Percentiles rank a stretch among this genome's conserved stretches.
These are phyloP conservation scores for Daboia siamensis DNA, from an alignment of 2,113 vertebrate species.

Conservation along the genomic window DNA sequence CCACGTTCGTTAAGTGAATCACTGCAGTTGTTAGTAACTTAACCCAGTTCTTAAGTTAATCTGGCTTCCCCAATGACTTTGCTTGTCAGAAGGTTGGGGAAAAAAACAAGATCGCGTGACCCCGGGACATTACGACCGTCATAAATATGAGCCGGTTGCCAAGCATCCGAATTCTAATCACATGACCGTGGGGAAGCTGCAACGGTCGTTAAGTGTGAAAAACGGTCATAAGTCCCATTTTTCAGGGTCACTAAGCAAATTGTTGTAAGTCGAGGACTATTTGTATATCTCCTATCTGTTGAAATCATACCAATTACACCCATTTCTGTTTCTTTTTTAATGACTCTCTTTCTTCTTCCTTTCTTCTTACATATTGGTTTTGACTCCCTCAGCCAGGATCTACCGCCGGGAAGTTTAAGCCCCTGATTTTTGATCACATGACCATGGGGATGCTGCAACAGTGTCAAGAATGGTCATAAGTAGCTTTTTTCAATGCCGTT, in stretches of 20 bases:
- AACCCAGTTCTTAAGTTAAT: not conserved
- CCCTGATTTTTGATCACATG: not conserved
- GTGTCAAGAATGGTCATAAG: not conserved
- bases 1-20: not conserved
- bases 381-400: not conserved
- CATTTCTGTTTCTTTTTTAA: not conserved
- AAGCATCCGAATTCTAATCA: not conserved
- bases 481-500: not conserved
- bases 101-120: not conserved
- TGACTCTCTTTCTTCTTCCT: not conserved
- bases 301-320: not conserved
- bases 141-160: not conserved
- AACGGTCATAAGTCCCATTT: too few species aligned
- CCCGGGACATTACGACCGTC: not conserved
- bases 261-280: too few species aligned
- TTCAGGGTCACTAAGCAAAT: too few species aligned
- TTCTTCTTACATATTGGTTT: not conserved
- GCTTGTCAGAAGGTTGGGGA: not conserved
- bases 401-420: not conserved
- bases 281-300: too few species aligned
- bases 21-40: not conserved
- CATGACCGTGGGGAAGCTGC: too few species aligned
- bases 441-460: not conserved
- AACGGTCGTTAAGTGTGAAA: too few species aligned
- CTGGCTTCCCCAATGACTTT: not conserved